Conservation (phyloP, 2,113 vertebrate genomes). For the Ceyx cyanopectus region DNA sequence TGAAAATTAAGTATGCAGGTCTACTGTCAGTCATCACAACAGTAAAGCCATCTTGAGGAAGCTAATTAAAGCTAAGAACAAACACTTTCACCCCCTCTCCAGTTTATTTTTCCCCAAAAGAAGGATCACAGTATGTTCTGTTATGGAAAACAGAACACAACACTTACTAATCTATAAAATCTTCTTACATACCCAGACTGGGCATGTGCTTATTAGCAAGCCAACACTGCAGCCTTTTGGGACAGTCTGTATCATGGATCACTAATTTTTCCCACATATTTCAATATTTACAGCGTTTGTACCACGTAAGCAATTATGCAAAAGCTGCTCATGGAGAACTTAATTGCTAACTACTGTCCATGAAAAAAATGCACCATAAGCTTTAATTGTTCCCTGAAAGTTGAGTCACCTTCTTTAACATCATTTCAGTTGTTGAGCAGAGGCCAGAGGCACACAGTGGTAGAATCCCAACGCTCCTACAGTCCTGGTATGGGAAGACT, state of each 20-base stretch:
- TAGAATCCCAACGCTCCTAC: not conserved
- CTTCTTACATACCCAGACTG: not conserved
- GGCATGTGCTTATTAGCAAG: constrained; percentile 17
- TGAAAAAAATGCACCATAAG: not conserved
- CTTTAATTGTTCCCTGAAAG: not conserved
- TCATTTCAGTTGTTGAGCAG: not conserved
- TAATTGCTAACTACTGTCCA: not conserved
- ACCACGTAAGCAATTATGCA: not conserved
- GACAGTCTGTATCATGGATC: not conserved
- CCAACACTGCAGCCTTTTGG: not conserved
- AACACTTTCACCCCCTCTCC: constrained; percentile 63
- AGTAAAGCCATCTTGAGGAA: constrained; percentile 41
- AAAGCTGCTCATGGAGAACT: constrained; percentile 1
- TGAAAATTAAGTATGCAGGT: constrained; percentile 49
- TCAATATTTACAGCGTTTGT: not conserved
- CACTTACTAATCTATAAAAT: constrained; percentile 20
- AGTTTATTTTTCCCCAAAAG: constrained; percentile 55
- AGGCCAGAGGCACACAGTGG: not conserved
- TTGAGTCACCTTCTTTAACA: not conserved
- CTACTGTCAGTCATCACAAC: constrained; percentile 42
- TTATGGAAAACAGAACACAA: constrained; percentile 35
- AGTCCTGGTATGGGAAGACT: accelerated
- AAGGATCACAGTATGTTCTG: constrained; percentile 46
- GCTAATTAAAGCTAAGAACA: constrained; percentile 66
- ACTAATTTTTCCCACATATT: not conserved